Conservation (phyloP, 2,797 vertebrate genomes). For the Sebastes goodei region DNA sequence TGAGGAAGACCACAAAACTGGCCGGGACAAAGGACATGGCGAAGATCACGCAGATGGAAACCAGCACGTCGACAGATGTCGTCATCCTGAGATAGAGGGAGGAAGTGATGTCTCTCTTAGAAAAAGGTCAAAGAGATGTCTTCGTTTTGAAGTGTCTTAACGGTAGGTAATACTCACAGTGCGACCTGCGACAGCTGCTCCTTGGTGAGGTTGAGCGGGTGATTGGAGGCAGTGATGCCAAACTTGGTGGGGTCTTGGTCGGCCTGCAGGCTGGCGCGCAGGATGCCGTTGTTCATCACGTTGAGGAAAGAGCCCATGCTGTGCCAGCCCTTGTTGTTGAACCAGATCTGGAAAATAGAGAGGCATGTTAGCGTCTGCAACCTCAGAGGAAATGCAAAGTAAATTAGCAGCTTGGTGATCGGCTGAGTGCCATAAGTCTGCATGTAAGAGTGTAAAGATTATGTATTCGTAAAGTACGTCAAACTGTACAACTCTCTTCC, state of each 20-base stretch:
- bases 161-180: constrained; percentile 83
- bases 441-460: too few relatives aligned
- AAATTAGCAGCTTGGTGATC: neutral
- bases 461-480: too few relatives aligned
- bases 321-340: constrained; percentile 99
- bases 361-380: neutral
- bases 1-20: constrained; percentile 97
- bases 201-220: constrained; percentile 97
- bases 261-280: constrained; percentile 87
- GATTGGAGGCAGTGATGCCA: constrained; percentile 93
- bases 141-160: neutral
- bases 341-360: constrained; percentile 90
- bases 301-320: constrained; percentile 94
- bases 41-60: constrained; percentile 94
- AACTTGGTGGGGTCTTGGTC: constrained; percentile 86
- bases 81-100: constrained; percentile 87
- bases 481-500: too few relatives aligned
- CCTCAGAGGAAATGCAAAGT: neutral
- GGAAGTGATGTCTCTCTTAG: neutral
- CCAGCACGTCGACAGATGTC: constrained; percentile 94
- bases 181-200: constrained; percentile 98
- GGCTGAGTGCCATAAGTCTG: neutral
- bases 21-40: constrained; percentile 95
- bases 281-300: constrained; percentile 96
- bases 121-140: neutral